These are phyloP conservation scores for Nyleta sp. DNA, from an alignment of 2,888 invertebrate species.

Conservation along the genomic window DNA sequence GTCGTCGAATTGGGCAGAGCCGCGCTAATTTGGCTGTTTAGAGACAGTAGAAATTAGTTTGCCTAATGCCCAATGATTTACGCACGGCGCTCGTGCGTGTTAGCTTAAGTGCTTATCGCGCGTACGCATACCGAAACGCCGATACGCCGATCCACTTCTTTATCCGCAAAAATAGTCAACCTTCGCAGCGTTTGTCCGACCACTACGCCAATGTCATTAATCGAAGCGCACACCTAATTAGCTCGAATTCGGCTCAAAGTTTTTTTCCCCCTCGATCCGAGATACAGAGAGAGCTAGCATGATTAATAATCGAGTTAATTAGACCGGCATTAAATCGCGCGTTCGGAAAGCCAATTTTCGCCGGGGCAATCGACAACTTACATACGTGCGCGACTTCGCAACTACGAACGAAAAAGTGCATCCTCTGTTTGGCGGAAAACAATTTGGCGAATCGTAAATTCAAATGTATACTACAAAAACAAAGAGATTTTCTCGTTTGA, in stretches of 20 bases:
- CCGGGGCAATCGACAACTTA: conserved; percentile 33
- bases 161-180: conserved; percentile 5
- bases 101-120: conserved; percentile 72
- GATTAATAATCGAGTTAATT: conserved; percentile 50
- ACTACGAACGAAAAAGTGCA: background rate
- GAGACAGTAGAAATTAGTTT: conserved; percentile 77
- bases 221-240: conserved; percentile 12
- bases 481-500: conserved; percentile 61
- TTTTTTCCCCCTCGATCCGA: background rate
- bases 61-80: conserved; percentile 78
- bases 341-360: conserved; percentile 45
- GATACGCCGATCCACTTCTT: conserved; percentile 13
- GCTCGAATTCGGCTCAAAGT: background rate
- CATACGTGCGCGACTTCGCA: conserved; percentile 34
- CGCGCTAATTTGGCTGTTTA: conserved; percentile 75
- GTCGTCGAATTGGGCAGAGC: conserved; percentile 36
- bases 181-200: background rate
- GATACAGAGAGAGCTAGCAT: no score
- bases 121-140: conserved; percentile 10
- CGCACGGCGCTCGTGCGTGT: conserved; percentile 71
- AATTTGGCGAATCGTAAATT: conserved; percentile 63
- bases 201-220: background rate
- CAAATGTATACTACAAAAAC: conserved; percentile 58
- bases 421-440: conserved; percentile 50
- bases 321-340: conserved; percentile 26